phyloP scores from a whole-genome alignment of 2,888 invertebrate species.

The Auanema freiburgensis region DNA sequence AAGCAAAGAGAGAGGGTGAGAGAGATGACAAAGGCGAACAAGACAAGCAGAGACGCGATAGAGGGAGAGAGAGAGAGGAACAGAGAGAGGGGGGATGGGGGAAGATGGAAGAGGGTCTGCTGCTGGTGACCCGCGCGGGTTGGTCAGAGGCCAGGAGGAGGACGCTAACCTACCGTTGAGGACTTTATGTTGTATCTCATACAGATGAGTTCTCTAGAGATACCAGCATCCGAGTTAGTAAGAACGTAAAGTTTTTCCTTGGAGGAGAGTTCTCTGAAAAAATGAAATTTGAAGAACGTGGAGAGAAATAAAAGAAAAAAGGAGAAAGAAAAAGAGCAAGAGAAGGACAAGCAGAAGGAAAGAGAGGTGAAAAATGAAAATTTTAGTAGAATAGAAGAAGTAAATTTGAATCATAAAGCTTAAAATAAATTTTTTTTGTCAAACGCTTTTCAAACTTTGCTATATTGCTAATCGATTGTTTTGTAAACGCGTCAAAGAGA shows the following conservation, averaged over 20 bases:
- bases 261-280: slow-evolving; percentile 2
- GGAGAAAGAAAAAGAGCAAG: slow-evolving; percentile 19
- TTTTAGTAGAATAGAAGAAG: background rate
- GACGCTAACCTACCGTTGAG: background rate
- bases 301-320: slow-evolving; percentile 7
- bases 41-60: slow-evolving; percentile 3
- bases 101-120: slow-evolving; percentile 9
- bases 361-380: slow-evolving; percentile 4
- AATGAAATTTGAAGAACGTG: slow-evolving; percentile 6
- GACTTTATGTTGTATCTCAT: too few relatives aligned
- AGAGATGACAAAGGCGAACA: slow-evolving; percentile 2
- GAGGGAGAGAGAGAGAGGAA: slow-evolving; percentile 19
- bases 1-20: slow-evolving; percentile 7
- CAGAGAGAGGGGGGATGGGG: slow-evolving; percentile 10
- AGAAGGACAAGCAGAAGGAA: slow-evolving; percentile 12
- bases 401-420: background rate
- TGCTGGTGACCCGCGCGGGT: background rate
- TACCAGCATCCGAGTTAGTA: background rate
- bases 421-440: too few relatives aligned
- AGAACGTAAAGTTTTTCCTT: background rate
- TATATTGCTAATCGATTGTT: too few relatives aligned
- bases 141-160: slow-evolving; percentile 6
- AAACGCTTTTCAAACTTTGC: too few relatives aligned
- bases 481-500: slow-evolving; percentile 1
- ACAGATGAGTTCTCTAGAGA: slow-evolving; percentile 1